Base-by-base conservation (phyloP, 2,113 vertebrate species). In the Scopus umbretta region DNA sequence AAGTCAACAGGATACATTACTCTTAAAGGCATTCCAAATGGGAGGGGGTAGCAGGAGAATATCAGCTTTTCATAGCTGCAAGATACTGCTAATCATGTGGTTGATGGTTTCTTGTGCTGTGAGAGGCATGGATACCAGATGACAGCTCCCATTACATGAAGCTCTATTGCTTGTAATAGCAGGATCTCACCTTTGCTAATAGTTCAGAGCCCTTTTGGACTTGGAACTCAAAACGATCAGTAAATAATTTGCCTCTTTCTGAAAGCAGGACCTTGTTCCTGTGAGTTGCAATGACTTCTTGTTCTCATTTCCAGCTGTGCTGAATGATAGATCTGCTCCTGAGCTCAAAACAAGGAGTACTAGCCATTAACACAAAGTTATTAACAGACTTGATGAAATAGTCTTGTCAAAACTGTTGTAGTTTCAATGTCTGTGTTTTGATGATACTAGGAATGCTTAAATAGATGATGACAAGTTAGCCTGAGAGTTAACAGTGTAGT, bases 371-470 rank as follows among this genome's bases (percentile, higher is more conserved):
- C 29, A 95, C 62, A 21, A 52, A 88, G 82, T 88, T 79, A 82
- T 82, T 86, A 80, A 61, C 22, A 80, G 62, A 88, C 40, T 84
- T 90, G 95, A 80, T 92, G 74, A 97, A 95, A 90, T 27, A 58
- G 49, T 53, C 81, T 49, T 93, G 90, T 93, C 92, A 96, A 88
- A 97, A 87, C 79, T 90, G 52, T 80, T 95, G 87, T 86, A 86
- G 49, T 96, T 96, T 80, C 85, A 58, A 6, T 90, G 67, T 68
- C 66, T 75, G 16, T 92, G 43, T 92, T 95, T 86, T 86, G 47
- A 58, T 93, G 74, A 71, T 86, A 50, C 16, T 63, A 43, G 55
- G 22, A 80, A 83, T 78, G 50, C 79, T 93, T 95, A 76, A 88
- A 83, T 34, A 70, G 38, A 73, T 86, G 74, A 85, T 87, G 75